A percentile compares a stretch with the other conserved stretches of the same genome.
These are phyloP conservation scores for Bombus huntii DNA, from an alignment of 1,140 invertebrate genomes.

Conservation along the genomic window DNA sequence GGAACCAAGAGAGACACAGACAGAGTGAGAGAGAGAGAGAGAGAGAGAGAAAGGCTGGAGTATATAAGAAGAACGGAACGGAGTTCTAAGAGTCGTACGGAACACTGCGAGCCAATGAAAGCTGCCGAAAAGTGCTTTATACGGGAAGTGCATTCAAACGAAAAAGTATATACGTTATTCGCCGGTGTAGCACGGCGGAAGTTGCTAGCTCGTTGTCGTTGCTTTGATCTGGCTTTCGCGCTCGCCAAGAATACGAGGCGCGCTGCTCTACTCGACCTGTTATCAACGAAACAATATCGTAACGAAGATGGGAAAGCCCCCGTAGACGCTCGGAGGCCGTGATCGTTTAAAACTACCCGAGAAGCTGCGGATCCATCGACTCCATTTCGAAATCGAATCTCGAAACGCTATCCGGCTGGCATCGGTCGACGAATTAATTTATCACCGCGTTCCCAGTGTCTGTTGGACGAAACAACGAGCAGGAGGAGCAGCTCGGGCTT, in stretches of 20 bases:
- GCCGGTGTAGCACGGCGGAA: not conserved
- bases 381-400: not conserved
- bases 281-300: constrained; percentile 11
- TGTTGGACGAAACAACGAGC: constrained; percentile 40
- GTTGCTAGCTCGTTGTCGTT: not conserved
- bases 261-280: not conserved
- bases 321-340: no score
- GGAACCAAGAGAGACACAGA: not conserved
- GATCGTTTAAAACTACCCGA: not conserved
- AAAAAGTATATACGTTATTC: constrained; percentile 35
- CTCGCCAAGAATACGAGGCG: not conserved
- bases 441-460: constrained; percentile 28
- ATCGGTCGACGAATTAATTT: constrained; percentile 36
- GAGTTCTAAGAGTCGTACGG: constrained; percentile 57
- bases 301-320: not conserved
- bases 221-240: constrained; percentile 33
- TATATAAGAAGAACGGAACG: constrained; percentile 34
- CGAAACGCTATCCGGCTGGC: not conserved
- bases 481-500: constrained; percentile 29
- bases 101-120: constrained; percentile 46
- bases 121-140: constrained; percentile 61
- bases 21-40: not conserved
- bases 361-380: not conserved
- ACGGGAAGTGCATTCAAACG: constrained; percentile 38
- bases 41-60: not conserved